Conservation (phyloP, 2,797 vertebrate species). For the Pitangus sulphuratus region DNA sequence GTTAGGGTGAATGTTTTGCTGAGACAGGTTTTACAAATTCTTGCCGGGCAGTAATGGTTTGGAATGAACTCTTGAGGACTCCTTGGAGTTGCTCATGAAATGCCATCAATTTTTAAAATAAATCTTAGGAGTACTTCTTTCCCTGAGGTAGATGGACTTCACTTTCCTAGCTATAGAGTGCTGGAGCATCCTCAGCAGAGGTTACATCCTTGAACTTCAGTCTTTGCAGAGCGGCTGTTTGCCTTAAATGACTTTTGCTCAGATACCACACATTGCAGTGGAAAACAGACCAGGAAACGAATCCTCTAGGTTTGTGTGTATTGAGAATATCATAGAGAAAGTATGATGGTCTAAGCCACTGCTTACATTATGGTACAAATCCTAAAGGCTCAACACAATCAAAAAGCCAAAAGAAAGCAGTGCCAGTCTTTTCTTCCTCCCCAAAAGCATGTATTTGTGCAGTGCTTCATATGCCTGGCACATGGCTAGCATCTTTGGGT, state of each 20-base stretch:
- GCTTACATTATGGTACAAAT: background rate
- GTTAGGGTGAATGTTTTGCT: background rate
- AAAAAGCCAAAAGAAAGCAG: background rate
- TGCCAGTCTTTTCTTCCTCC: background rate
- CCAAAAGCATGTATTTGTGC: background rate
- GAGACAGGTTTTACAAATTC: background rate
- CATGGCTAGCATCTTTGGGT: background rate
- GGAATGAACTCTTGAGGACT: background rate
- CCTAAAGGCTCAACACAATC: background rate
- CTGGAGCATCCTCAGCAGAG: background rate
- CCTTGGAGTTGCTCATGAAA: background rate
- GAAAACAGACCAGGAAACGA: background rate
- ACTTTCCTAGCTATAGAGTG: background rate
- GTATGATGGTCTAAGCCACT: background rate
- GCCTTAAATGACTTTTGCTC: background rate
- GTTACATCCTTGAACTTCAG: background rate
- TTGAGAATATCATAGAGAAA: background rate
- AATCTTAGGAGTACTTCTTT: background rate
- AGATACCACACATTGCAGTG: accelerated
- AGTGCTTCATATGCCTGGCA: background rate
- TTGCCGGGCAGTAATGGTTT: background rate
- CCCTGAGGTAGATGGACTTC: background rate
- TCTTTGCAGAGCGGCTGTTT: background rate
- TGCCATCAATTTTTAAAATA: background rate
- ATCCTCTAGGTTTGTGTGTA: background rate